Conservation (phyloP, 2,113 vertebrate genomes). For the Saccopteryx bilineata region DNA sequence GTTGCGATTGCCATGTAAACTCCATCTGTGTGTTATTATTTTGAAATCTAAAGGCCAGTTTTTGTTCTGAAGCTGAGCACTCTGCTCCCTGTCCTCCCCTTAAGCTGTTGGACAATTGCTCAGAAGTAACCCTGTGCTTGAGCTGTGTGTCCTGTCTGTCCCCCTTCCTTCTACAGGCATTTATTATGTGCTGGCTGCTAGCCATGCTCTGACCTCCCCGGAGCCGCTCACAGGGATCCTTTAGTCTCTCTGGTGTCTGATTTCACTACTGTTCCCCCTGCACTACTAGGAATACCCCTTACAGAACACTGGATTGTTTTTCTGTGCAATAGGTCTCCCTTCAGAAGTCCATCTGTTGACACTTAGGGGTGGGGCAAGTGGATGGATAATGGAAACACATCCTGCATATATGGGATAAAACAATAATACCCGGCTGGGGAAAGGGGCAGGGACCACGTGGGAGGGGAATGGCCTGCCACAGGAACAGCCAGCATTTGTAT, state of each 20-base stretch:
- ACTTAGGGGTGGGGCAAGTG: too few relatives aligned
- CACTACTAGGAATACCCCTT: too few relatives aligned
- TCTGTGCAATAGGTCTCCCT: too few relatives aligned
- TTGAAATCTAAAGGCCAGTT: background rate
- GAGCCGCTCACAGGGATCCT: background rate
- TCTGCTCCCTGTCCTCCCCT: too few relatives aligned
- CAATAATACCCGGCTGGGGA: background rate
- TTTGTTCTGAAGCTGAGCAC: background rate
- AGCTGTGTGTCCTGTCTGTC: too few relatives aligned
- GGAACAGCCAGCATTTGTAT: background rate
- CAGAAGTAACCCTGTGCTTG: background rate
- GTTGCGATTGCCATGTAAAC: background rate
- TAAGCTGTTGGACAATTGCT: rapidly evolving
- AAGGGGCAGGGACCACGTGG: background rate
- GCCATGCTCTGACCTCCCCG: background rate
- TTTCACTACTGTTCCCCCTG: too few relatives aligned
- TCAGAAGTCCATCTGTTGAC: too few relatives aligned
- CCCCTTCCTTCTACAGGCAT: background rate
- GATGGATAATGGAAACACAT: background rate
- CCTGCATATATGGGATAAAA: background rate
- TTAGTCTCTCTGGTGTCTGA: too few relatives aligned
- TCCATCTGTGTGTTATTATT: background rate
- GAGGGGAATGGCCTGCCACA: background rate
- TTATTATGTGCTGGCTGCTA: background rate
- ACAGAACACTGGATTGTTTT: too few relatives aligned